Base-by-base conservation (phyloP, 2,888 invertebrate species). In the Pseudanteris insignis region DNA sequence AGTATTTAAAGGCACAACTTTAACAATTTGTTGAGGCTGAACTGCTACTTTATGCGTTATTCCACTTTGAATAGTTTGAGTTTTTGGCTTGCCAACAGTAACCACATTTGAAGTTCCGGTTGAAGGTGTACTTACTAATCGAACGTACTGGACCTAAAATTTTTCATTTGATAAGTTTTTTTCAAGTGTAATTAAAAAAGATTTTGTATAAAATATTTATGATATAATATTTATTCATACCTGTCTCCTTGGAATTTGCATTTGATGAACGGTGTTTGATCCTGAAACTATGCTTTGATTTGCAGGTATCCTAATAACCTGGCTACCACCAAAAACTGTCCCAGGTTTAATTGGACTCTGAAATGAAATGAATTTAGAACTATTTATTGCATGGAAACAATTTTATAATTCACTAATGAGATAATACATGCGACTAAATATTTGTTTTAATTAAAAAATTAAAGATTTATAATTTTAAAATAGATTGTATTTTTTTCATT, bases 141-240 rank as follows among this genome's bases (percentile, higher is more conserved):
- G 84, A 9, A 90, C 88, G 73, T 89, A 90, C 72, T 90, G 90
- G 59, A 90, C 84, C 74, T 76, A n/a, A n/a, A n/a, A n/a, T n/a
- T n/a, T n/a, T n/a, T n/a, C n/a, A n/a, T n/a, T n/a, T n/a, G n/a
- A n/a, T n/a, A n/a, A n/a, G n/a, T n/a, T n/a, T n/a, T n/a, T n/a
- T n/a, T n/a, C n/a, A n/a, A n/a, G n/a, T n/a, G n/a, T n/a, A n/a
- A n/a, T n/a, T n/a, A n/a, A n/a, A n/a, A n/a, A n/a, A n/a, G n/a
- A n/a, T n/a, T n/a, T n/a, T n/a, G n/a, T n/a, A n/a, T n/a, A n/a
- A n/a, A n/a, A n/a, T n/a, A n/a, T n/a, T n/a, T n/a, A n/a, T n/a
- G n/a, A n/a, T n/a, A 21, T 21, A 21, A 21, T 21, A 26, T 26
- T 26, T 4, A 30, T 29, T 9, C 40, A 26, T 76, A 87, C 87